Percentiles rank a stretch among this genome's conserved stretches.
phyloP scores from a whole-genome alignment of 2,113 vertebrate species.

The Geococcyx californianus region DNA sequence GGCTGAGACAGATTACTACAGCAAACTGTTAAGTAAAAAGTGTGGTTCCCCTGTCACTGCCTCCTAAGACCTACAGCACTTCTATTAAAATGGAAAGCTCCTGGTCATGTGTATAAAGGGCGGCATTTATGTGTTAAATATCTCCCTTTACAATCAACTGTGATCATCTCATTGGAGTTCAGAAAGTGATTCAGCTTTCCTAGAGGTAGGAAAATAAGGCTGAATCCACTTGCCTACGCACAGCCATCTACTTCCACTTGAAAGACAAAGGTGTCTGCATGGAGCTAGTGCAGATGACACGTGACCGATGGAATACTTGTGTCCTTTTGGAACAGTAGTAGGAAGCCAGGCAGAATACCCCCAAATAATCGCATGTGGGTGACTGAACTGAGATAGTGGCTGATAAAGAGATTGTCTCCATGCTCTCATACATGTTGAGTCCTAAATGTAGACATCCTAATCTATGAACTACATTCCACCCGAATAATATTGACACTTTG shows the following conservation, averaged over 20 bases:
- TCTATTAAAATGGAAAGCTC: neutral
- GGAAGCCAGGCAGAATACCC: neutral
- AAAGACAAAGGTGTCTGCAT: fast-evolving
- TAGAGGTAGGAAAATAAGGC: neutral
- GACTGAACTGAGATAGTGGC: neutral
- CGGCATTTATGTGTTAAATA: neutral
- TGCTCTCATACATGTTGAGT: neutral
- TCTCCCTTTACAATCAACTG: neutral
- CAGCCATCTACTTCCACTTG: neutral
- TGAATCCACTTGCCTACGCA: neutral
- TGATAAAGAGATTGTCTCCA: neutral
- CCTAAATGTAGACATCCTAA: neutral
- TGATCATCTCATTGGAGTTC: neutral
- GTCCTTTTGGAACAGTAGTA: neutral
- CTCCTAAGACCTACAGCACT: neutral
- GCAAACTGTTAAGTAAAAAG: neutral
- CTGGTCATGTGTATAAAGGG: neutral
- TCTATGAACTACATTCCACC: neutral
- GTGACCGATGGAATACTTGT: neutral
- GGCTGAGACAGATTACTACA: no score
- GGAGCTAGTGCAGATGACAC: fast-evolving
- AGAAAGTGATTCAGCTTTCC: neutral
- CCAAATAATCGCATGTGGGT: neutral
- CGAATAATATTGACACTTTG: neutral
- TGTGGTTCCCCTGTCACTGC: neutral